phyloP scores from a whole-genome alignment of 2,113 vertebrate species.

The Notarius lentiginosus region DNA sequence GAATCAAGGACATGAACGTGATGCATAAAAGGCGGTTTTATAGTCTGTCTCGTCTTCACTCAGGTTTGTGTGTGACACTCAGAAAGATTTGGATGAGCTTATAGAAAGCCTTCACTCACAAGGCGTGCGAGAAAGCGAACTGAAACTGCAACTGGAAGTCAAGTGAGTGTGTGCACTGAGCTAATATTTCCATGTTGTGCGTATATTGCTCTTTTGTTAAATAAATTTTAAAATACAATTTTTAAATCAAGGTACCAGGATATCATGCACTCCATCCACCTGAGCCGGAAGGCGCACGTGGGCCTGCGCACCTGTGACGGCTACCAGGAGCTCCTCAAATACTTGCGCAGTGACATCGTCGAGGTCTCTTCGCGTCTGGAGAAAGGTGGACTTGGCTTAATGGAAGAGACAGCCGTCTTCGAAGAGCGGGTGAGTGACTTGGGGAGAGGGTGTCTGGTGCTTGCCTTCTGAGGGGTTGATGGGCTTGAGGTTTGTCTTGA shows the following conservation, averaged over 20 bases:
- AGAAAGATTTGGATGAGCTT: conserved; percentile 87
- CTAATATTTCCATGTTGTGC: background rate
- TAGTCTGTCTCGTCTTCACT: background rate
- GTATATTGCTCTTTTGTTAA: background rate
- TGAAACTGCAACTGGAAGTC: conserved; percentile 83
- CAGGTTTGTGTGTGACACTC: conserved; percentile 92
- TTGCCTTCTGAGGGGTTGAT: background rate
- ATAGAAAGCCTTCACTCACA: conserved; percentile 86
- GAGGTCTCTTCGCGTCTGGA: conserved; percentile 91
- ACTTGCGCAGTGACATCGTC: conserved; percentile 89
- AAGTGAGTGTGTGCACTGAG: conserved; percentile 71
- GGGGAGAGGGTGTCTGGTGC: no score
- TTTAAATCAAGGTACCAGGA: conserved; percentile 83
- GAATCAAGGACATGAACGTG: background rate
- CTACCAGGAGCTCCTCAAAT: conserved; percentile 85
- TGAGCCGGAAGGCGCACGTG: conserved; percentile 83
- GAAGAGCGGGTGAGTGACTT: conserved; percentile 80
- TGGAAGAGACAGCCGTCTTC: conserved; percentile 84
- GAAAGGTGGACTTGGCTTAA: conserved; percentile 92
- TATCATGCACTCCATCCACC: conserved; percentile 87
- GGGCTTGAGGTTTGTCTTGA: background rate
- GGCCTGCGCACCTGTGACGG: conserved; percentile 87
- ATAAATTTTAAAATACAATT: no score
- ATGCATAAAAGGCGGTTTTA: background rate
- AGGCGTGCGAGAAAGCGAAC: conserved; percentile 90